Evolutionary conservation across 2,113 vertebrate genomes (phyloP).

Genomic region (Epinephelus lanceolatus): DNA sequence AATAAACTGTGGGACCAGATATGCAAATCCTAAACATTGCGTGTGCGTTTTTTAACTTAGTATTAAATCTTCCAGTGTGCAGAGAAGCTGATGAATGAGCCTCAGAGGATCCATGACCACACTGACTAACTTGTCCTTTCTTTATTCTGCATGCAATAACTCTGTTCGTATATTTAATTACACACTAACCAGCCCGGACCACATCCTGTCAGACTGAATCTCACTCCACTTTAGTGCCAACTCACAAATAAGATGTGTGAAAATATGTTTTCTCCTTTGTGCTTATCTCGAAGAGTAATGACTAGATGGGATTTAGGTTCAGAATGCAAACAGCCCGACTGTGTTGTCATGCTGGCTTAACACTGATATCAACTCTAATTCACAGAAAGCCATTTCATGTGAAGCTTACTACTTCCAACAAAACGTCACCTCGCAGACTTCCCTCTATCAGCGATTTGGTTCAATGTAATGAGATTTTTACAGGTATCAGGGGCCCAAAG

Average conservation of each 20-base stretch:
- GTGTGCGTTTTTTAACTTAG: conserved; percentile 25
- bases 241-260: conserved; percentile 2
- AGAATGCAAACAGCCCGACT: not conserved
- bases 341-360: conserved; percentile 3
- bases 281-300: conserved; percentile 2
- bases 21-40: conserved; percentile 44
- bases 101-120: not conserved
- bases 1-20: conserved; percentile 49
- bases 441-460: conserved; percentile 22
- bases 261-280: conserved; percentile 1
- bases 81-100: conserved; percentile 43
- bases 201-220: conserved; percentile 6
- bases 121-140: conserved; percentile 6
- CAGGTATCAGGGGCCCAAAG: conserved; percentile 4
- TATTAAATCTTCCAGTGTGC: conserved; percentile 21
- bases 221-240: not conserved
- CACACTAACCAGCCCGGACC: not conserved
- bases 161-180: conserved; percentile 36
- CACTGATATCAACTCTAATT: conserved; percentile 6
- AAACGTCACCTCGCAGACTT: not conserved
- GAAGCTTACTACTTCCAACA: not conserved
- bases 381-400: conserved; percentile 15
- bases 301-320: not conserved
- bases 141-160: conserved; percentile 2
- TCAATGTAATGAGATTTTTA: conserved; percentile 23